phyloP scores from a whole-genome alignment of 2,888 invertebrate genomes.

The Blastobasis lacticolella region DNA sequence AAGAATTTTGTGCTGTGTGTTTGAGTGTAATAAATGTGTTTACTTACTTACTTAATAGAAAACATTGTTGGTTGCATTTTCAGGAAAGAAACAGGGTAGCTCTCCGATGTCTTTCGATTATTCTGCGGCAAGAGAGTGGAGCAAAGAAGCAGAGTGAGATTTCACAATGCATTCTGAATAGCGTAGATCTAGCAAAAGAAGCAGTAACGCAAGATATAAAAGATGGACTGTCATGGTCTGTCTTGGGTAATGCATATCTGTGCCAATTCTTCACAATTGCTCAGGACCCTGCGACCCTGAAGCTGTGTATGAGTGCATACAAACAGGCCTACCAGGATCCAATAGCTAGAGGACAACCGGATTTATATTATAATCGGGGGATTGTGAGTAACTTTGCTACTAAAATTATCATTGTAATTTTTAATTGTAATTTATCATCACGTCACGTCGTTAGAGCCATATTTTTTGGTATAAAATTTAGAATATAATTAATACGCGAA shows the following conservation, averaged over 20 bases:
- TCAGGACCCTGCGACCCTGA: conserved; percentile 81
- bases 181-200: conserved; percentile 86
- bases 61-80: conserved; percentile 13
- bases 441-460: too few relatives aligned
- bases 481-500: too few relatives aligned
- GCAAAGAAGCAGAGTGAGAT: conserved; percentile 61
- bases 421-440: too few relatives aligned
- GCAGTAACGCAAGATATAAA: conserved; percentile 83
- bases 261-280: conserved; percentile 84
- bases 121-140: conserved; percentile 78
- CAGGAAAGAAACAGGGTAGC: conserved; percentile 84
- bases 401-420: too few relatives aligned
- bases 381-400: conserved; percentile 74
- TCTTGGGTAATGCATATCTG: conserved; percentile 89
- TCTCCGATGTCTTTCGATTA: conserved; percentile 86
- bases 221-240: conserved; percentile 89
- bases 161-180: conserved; percentile 77
- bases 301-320: conserved; percentile 86
- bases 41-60: background rate
- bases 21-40: too few relatives aligned
- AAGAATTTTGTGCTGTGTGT: too few relatives aligned
- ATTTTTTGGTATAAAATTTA: too few relatives aligned
- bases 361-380: conserved; percentile 89
- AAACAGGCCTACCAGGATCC: conserved; percentile 83
- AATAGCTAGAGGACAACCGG: conserved; percentile 81